These are phyloP conservation scores for Eidolon helvum DNA, from an alignment of 2,113 vertebrate species.

Conservation along the genomic window DNA sequence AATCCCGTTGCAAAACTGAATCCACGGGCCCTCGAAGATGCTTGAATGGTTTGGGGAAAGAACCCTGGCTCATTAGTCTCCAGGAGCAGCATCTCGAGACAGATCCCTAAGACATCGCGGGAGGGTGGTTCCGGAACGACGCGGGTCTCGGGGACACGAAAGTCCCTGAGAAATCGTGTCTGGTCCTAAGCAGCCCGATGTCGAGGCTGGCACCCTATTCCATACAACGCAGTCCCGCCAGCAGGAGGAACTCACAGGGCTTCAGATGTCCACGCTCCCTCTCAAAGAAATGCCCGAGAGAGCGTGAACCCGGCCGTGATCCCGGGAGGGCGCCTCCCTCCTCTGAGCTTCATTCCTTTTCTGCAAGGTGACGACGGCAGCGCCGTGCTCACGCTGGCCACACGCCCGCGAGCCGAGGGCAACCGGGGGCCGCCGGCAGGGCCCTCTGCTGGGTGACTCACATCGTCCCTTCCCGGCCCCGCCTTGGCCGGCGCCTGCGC, in stretches of 20 bases:
- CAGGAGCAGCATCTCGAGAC: not conserved
- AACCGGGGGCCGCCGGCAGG: too few species aligned
- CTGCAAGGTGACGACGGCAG: too few species aligned
- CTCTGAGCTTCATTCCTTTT: not conserved
- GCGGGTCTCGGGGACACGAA: too few species aligned
- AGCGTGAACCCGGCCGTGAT: accelerated
- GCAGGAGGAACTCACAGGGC: not conserved
- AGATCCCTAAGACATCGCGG: not conserved
- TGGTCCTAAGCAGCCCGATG: not conserved
- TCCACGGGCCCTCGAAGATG: accelerated
- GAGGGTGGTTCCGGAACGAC: not conserved
- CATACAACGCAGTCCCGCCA: not conserved
- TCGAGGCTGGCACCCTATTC: too few species aligned
- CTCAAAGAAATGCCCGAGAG: not conserved
- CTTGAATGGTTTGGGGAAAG: not conserved
- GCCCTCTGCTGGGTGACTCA: too few species aligned
- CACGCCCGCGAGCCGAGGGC: too few species aligned
- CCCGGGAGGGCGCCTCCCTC: too few species aligned
- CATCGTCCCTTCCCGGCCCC: too few species aligned
- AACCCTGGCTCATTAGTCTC: not conserved
- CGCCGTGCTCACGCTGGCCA: accelerated
- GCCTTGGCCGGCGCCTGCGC: accelerated
- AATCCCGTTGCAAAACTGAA: not conserved
- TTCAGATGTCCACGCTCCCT: not conserved
- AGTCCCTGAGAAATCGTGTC: not conserved